A percentile compares a stretch with the other conserved stretches of the same genome.
Conservation (phyloP, 2,113 vertebrate genomes). For the Dinomys branickii region DNA sequence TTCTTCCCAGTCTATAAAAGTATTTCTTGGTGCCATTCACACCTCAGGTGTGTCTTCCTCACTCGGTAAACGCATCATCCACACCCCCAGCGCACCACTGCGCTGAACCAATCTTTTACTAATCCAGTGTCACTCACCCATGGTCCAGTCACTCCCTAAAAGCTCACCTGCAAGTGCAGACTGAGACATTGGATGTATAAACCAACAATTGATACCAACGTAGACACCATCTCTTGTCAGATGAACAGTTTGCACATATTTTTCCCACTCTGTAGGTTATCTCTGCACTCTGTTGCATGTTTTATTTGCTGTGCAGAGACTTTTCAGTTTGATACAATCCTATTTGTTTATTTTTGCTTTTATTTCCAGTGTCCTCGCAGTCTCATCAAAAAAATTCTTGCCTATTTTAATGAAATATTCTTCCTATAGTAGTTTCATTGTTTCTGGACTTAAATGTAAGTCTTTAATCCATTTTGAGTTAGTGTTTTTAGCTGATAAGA, state of each 20-base stretch:
- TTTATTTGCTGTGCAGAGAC: not conserved
- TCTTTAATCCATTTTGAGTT: not conserved
- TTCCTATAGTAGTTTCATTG: not conserved
- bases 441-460: not conserved
- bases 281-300: not conserved
- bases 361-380: not conserved
- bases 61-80: not conserved
- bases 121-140: not conserved
- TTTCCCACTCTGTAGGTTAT: not conserved
- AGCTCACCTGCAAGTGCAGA: not conserved
- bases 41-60: not conserved
- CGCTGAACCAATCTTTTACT: not conserved
- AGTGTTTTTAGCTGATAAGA: not conserved
- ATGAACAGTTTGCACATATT: not conserved
- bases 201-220: not conserved
- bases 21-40: not conserved
- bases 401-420: not conserved
- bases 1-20: not conserved
- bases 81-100: not conserved
- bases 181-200: not conserved
- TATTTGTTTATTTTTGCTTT: not conserved
- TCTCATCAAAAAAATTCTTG: too few relatives aligned
- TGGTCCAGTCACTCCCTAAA: not conserved
- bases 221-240: too few relatives aligned
- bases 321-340: not conserved